Percentiles rank a stretch among this genome's conserved stretches.
phyloP scores from a whole-genome alignment of 2,797 vertebrate species.

The Coregonus suidteri region DNA sequence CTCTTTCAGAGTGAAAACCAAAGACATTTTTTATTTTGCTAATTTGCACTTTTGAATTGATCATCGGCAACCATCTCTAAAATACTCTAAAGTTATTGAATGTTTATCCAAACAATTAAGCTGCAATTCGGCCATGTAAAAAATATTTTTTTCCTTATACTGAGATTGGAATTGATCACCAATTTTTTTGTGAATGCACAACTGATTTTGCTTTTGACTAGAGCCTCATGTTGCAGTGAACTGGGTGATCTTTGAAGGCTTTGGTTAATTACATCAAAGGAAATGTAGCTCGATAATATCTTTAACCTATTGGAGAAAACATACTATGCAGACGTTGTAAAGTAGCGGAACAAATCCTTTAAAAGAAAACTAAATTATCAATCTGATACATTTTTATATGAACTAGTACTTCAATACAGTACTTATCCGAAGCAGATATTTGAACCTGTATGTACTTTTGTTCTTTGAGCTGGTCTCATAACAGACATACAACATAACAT shows the following conservation, averaged over 20 bases:
- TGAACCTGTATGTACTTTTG: slow-evolving; percentile 57
- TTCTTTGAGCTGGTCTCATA: slow-evolving; percentile 70
- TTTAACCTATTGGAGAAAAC: slow-evolving; percentile 1
- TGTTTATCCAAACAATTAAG: slow-evolving; percentile 13
- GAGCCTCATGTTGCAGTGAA: background rate
- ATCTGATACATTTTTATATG: background rate
- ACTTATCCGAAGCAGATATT: slow-evolving; percentile 55
- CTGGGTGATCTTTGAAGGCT: background rate
- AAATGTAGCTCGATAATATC: background rate
- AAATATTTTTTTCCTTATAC: background rate
- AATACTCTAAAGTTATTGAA: slow-evolving; percentile 1
- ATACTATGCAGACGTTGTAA: background rate
- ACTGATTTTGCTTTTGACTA: background rate
- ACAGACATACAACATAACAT: slow-evolving; percentile 27
- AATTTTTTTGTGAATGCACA: background rate
- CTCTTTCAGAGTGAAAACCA: slow-evolving; percentile 36
- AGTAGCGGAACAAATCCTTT: background rate
- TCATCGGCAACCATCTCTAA: slow-evolving; percentile 13
- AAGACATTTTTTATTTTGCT: slow-evolving; percentile 34
- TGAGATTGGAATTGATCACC: background rate
- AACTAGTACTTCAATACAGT: slow-evolving; percentile 15
- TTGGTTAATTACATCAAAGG: background rate
- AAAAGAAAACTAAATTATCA: background rate
- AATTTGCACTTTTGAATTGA: slow-evolving; percentile 46
- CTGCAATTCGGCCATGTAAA: background rate